Evolutionary conservation across 2,888 invertebrate genomes (phyloP), one percentile per base, ranked within the genome.

Genomic region (Isoperla grammatica): DNA sequence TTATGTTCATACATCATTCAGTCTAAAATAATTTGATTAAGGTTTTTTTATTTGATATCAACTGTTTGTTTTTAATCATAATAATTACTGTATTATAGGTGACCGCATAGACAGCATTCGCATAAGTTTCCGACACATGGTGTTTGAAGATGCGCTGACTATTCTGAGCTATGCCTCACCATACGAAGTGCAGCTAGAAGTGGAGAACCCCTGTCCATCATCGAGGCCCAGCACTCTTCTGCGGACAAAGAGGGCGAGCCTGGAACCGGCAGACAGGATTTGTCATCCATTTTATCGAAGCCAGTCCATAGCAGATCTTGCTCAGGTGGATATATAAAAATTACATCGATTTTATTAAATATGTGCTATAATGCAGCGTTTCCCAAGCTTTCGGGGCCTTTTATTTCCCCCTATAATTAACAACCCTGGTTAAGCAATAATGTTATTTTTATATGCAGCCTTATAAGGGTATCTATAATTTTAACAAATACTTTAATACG

Each of bases 121-220:
- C 56, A 90, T 95, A 56, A 89, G 88, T 70, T 91, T 94, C 73
- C 84, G 87, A 57, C 90, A 90, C 64, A 92, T 93, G 76, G 93
- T 93, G 0, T 85, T 89, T 70, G 93, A 94, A 71, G 95, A 95
- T 70, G 95, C 95, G 0, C 78, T 94, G 56, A 88, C 90, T 1
- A 90, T 95, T 63, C 76, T 95, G 43, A 91, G 92, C 64, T 90
- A 94, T 65, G 94, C 94, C 5, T 93, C 93, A 40, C 94, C 95
- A 0, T 95, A 95, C 71, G 90, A 90, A 61, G 89, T 92, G 13
- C 85, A 87, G 64, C 76, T 94, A 62, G 88, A 88, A 70, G 82
- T 92, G 29, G 82, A 86, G 69, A 81, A 80, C 22, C 59, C 62
- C 9, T 35, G 54, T 4, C 49, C 56, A 19, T 46, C 49, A 12